A percentile compares a stretch with the other conserved stretches of the same genome.
Evolutionary conservation across 2,888 invertebrate species (phyloP).

Genomic region (Scaptomyza reducta): DNA sequence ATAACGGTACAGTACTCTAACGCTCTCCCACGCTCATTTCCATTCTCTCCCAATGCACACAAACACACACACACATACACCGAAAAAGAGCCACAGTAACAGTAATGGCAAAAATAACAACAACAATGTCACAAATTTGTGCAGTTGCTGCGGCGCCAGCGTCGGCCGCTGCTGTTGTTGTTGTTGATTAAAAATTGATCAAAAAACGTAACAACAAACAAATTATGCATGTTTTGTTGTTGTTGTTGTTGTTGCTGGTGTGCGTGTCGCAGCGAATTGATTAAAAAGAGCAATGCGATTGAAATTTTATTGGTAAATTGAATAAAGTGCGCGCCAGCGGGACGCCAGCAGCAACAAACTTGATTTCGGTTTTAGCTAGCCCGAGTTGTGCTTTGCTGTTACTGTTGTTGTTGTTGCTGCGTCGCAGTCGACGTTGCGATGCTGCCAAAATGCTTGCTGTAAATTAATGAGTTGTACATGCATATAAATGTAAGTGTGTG

Average conservation of each 20-base stretch:
- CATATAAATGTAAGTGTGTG: not conserved
- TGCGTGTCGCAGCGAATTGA: constrained; percentile 77
- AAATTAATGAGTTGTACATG: constrained; percentile 48
- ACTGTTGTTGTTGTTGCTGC: constrained; percentile 9
- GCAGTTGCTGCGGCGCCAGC: constrained; percentile 28
- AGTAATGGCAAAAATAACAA: not conserved
- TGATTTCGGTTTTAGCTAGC: constrained; percentile 32
- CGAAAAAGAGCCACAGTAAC: not conserved
- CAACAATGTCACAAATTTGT: constrained; percentile 42
- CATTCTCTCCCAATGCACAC: no score
- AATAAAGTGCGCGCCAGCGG: constrained; percentile 71
- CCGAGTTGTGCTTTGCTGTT: constrained; percentile 7
- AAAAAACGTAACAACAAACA: constrained; percentile 72
- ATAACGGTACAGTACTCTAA: constrained; percentile 11
- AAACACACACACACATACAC: not conserved
- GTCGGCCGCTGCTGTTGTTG: constrained; percentile 25
- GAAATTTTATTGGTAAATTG: constrained; percentile 84
- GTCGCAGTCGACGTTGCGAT: constrained; percentile 24
- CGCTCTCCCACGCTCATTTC: not conserved
- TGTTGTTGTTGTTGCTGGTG: constrained; percentile 30
- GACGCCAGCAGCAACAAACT: constrained; percentile 52
- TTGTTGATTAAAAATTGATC: constrained; percentile 75
- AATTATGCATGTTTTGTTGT: constrained; percentile 62
- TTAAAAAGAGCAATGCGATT: constrained; percentile 83
- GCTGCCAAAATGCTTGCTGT: constrained; percentile 45